Base-by-base conservation (phyloP, 2,113 vertebrate genomes). In the Gila orcuttii region DNA sequence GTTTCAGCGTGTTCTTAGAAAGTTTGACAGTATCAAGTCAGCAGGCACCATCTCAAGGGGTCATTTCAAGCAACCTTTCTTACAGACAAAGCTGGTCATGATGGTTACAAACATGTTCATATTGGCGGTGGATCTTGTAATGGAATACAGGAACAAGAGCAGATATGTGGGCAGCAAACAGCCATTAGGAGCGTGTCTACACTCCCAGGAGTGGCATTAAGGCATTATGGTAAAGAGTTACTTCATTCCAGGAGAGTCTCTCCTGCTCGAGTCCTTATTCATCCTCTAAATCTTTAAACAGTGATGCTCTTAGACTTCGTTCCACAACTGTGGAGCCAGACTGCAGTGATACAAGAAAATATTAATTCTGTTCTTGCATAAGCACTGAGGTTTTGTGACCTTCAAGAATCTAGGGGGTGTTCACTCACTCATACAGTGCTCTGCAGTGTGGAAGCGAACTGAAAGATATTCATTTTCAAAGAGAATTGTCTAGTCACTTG, bases 251-350 rank as follows among this genome's bases (percentile, higher is more conserved):
- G 71, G 31, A 82, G 59, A 45, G 74, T 85, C 33, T 79, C 55
- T 73, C 77, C 57, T 66, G 52, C 36, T 83, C 5, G 68, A 76
- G 85, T 82, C 60, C 79, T 36, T 60, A 31, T 74, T 36, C 75
- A 52, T 87, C 76, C 80, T 83, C 82, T 88, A 83, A 88, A 86
- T 79, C 74, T 86, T 88, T 86, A 86, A 86, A 83, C 73, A 73
- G 39, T 83, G 15, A 85, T 79, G 42, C 47, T 85, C 64, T 85
- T 66, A 73, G 82, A 50, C 25, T 55, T 62, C 73, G 21, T 6
- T 50, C 11, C 28, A 25, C 69, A 31, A 47, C 50, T 45, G 23
- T 47, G 33, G 25, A 82, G 62, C 57, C 28, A 31, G 75, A 28
- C 28, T 31, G 79, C 25, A 57, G 69, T 19, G 47, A n/a, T 52